Evolutionary conservation across 2,888 invertebrate genomes (phyloP), one percentile per base, ranked within the genome.

Genomic region (Spicauda simplicius): DNA sequence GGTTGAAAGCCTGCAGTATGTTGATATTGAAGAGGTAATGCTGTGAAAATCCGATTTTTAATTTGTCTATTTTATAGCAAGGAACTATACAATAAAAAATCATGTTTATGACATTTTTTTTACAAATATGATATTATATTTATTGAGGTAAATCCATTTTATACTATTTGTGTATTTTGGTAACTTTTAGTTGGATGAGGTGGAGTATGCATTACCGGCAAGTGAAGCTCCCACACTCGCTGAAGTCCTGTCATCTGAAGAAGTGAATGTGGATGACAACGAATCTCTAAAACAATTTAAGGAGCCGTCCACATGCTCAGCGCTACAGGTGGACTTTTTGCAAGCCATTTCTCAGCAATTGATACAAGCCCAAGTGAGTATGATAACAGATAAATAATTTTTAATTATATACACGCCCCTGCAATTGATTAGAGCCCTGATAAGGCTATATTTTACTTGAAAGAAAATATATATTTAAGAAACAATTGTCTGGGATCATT

Each of bases 261-360:
- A 86, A 33, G 79, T 77, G 67, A 81, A 82, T 59, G 71, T 75
- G 63, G 75, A 76, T 68, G 77, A 75, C 52, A 79, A 75, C 71
- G 75, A 79, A 57, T 70, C 71, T 19, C 63, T 71, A 6, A 84
- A 84, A 72, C 69, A 74, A 55, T 62, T 71, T 59, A 84, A 86
- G 64, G 88, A 90, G 63, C 83, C 88, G 10, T 70, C 78, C n/a
- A 80, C 83, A 59, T 91, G 91, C 74, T 90, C 91, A 53, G 89
- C 90, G 19, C 80, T 93, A 11, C 92, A 93, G 81, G 86, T 88
- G 45, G 92, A 93, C 55, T 90, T 98, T 70, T 91, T 99, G 69
- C 97, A 98, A 85, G 98, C 97, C 71, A 95, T 99, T 61, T 97
- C 98, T 4, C 95, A 98, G 25, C 99, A 99, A 88, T 93, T 99